Base-by-base conservation (phyloP, 2,113 vertebrate genomes). In the Peromyscus polionotus region DNA sequence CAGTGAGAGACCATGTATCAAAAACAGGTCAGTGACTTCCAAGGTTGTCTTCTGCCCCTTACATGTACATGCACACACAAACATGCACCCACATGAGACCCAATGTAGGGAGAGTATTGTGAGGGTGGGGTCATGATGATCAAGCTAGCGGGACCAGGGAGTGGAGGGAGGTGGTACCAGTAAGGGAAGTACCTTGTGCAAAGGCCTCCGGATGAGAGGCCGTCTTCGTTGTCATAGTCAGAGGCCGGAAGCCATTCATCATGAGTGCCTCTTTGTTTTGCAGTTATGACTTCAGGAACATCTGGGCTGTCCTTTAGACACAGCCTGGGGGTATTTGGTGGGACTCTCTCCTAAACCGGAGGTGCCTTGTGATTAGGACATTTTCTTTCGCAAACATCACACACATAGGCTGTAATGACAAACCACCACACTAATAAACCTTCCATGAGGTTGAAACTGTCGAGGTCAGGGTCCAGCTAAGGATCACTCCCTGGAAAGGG, bases 291-390 rank as follows among this genome's bases (percentile, higher is more conserved):
- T 88, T 95, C 90, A 0, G 42, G 90, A 97, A 97, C 79, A 81
- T 89, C 59, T 42, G 51, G 75, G 75, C 91, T 96, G 73, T 93
- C 39, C 33, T 95, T 89, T 93, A 91, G 95, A 94, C 33, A 85
- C 36, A 91, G 90, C 96, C 94, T 91, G 67, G 48, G 91, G 91
- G 79, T 65, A 86, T 80, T 84, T 94, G 97, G 97, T 93, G 94
- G 94, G 76, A 83, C 91, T 94, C 36, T 48, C 57, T 89, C 0
- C 39, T 72, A 83, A 95, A 92, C 39, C 54, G 92, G 92, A 59
- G 54, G 11, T 95, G 80, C 97, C 94, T 91, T 97, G 70, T 93
- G 28, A 95, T 96, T 88, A 94, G 65, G 36, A 73, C 76, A 61
- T 24, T 90, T 97, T 95, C 65, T 92, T 72, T 65, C 31, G 11